Base-by-base conservation (phyloP, 2,888 invertebrate genomes). In the Eugnorisma glareosa region DNA sequence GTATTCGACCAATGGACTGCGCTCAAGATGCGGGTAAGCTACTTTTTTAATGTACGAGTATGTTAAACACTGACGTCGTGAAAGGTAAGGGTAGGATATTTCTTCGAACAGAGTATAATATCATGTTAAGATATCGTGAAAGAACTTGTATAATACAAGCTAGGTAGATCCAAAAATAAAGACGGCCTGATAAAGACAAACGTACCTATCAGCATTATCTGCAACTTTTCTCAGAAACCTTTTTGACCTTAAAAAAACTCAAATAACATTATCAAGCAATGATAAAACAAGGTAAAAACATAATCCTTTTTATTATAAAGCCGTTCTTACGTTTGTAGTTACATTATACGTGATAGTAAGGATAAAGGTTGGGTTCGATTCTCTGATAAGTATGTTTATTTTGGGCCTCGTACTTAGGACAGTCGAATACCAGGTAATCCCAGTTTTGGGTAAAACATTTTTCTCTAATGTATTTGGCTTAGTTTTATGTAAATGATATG, bases 311-410 rank as follows among this genome's bases (percentile, higher is more conserved):
- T 79, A 86, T 84, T 84, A 84, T 79, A 79, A 86, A 86, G 84
- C 73, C 35, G 31, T 83, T 74, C 54, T 83, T 83, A 72, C 83
- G 73, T 86, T 83, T 83, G 84, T 83, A 73, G 84, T 84, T 73
- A 71, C 80, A 75, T 84, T 75, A 86, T 83, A 73, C 59, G 59
- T 73, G 66, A 84, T 87, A 84, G 75, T 71, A 37, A 61, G 57
- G 79, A 72, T 75, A 69, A 67, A 71, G 81, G 80, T 82, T 67
- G 82, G 82, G 84, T 89, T 82, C 75, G 76, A 83, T 86, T 75
- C 68, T 13, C 75, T 81, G 89, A 89, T 90, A 89, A 90, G 87
- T 82, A 83, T 87, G 85, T 90, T 90, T 90, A 88, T 89, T 82
- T 86, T 90, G 81, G 77, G 69, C 75, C 76, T 57, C 70, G 77